Evolutionary conservation across 2,113 vertebrate genomes (phyloP).

Genomic region (Coregonus clupeaformis): DNA sequence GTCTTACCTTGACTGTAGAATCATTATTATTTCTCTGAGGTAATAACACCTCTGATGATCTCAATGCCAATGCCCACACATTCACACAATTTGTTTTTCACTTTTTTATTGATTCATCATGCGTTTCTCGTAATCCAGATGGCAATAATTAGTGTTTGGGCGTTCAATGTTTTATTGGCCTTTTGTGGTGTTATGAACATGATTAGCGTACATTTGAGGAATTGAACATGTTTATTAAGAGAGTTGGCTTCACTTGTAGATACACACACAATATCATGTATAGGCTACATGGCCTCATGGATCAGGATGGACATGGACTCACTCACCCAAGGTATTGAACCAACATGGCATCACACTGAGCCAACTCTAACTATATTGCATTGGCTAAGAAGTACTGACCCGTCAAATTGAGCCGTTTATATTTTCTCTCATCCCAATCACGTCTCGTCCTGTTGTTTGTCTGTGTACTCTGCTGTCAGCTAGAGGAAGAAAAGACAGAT

Average conservation of each 20-base stretch:
- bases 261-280: too few species aligned
- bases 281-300: too few species aligned
- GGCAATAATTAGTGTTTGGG: neutral
- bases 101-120: too few species aligned
- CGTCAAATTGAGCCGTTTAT: constrained; percentile 4
- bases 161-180: too few species aligned
- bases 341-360: too few species aligned
- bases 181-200: too few species aligned
- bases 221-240: neutral
- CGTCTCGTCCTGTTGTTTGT: neutral
- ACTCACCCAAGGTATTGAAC: too few species aligned
- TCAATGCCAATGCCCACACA: neutral
- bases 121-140: too few species aligned
- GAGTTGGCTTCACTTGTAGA: neutral
- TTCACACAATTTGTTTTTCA: neutral
- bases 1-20: neutral
- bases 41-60: neutral
- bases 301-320: too few species aligned
- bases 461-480: too few species aligned
- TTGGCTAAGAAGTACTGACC: neutral
- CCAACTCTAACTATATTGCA: too few species aligned
- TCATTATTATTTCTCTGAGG: neutral
- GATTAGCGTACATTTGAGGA: neutral
- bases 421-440: constrained; percentile 4
- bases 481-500: too few species aligned